A percentile compares a stretch with the other conserved stretches of the same genome.
phyloP scores from a whole-genome alignment of 30 jellyfish, hydroid and myxozoan species.

The Cassiopea xamachana region DNA sequence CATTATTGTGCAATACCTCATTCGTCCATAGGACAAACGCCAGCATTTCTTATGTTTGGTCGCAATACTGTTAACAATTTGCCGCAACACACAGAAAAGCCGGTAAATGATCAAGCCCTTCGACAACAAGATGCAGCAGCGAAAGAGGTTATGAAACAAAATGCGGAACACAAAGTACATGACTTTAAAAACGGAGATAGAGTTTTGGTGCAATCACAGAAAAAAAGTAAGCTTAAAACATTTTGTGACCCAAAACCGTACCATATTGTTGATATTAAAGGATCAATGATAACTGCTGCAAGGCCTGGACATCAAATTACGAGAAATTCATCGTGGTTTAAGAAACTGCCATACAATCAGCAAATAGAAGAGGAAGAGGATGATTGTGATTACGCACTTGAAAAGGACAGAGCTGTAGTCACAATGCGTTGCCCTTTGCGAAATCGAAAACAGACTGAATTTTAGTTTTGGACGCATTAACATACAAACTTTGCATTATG shows the following conservation, averaged over 20 bases:
- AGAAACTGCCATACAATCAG: neutral
- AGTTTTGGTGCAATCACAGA: neutral
- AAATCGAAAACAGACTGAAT: neutral
- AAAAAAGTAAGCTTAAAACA: neutral
- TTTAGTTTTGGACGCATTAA: neutral
- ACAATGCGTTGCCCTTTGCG: neutral
- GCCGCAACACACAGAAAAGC: constrained; percentile 22
- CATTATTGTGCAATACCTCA: constrained; percentile 27
- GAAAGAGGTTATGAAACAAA: constrained; percentile 1
- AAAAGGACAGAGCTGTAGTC: neutral
- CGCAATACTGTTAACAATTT: constrained; percentile 5
- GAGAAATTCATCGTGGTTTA: neutral
- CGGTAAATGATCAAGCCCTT: neutral
- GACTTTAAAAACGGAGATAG: neutral
- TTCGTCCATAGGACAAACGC: constrained; percentile 18
- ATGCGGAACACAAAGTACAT: neutral
- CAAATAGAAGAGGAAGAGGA: neutral
- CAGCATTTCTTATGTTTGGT: constrained; percentile 39
- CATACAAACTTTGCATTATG: neutral
- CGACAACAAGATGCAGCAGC: constrained; percentile 12
- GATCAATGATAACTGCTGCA: neutral
- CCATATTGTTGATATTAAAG: neutral
- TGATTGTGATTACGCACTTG: neutral
- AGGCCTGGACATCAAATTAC: neutral
- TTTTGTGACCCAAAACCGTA: neutral